Conservation (phyloP, 2,797 vertebrate species). For the Premnoplex brunnescens region DNA sequence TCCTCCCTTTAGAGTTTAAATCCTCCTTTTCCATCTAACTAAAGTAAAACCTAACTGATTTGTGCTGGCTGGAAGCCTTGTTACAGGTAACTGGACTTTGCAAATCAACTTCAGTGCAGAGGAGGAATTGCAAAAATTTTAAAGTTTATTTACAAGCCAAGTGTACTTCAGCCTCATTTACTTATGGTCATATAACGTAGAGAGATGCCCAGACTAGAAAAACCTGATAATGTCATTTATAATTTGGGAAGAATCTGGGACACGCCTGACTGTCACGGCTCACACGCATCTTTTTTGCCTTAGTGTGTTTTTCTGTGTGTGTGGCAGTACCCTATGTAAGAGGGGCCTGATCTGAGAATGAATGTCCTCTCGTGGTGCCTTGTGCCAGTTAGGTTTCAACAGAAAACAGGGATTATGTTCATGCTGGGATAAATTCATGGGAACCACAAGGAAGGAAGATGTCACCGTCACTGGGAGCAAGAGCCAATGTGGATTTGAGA, state of each 20-base stretch:
- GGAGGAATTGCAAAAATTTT: background rate
- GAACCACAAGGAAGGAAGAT: background rate
- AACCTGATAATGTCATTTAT: background rate
- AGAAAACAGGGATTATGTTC: background rate
- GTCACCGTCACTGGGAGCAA: background rate
- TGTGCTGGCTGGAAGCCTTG: background rate
- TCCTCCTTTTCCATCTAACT: background rate
- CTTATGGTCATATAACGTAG: background rate
- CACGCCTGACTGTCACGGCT: background rate
- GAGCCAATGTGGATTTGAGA: background rate
- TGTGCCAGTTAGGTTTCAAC: background rate
- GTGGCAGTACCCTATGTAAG: background rate
- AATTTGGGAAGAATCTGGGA: background rate
- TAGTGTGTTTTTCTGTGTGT: background rate
- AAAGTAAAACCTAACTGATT: background rate
- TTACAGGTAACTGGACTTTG: slow-evolving; percentile 19
- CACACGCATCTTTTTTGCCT: background rate
- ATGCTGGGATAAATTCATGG: background rate
- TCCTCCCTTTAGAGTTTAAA: background rate
- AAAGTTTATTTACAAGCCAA: background rate
- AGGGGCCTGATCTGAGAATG: background rate
- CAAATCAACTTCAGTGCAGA: background rate
- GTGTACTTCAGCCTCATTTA: background rate
- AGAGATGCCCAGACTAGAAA: background rate
- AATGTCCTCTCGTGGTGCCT: background rate